Evolutionary conservation across 92 coral and sea anemone genomes (phyloP), one percentile per base, ranked within the genome.

Genomic region (Parazoanthus atlanticus): DNA sequence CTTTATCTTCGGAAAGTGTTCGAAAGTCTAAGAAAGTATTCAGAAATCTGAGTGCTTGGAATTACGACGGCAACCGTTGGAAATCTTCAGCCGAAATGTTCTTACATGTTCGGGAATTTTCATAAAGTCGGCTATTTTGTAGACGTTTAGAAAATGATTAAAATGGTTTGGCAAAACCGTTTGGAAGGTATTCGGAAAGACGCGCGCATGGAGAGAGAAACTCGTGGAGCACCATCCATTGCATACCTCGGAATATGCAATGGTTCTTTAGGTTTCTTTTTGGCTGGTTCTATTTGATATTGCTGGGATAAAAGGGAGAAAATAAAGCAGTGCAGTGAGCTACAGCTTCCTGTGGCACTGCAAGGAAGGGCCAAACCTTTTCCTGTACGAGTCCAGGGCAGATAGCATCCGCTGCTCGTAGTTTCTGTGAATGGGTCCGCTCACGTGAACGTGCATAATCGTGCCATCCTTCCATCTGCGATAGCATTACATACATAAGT

Each of bases 361-460:
- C 12, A 52, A 1, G 3, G 58, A 19, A 52, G 25, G 30, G 15
- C 93, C 21, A n/a, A 28, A 97, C 99, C 99, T 94, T 80, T 97
- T 93, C 85, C 88, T 95, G 86, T 96, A 97, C 3, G 98, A 97
- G 52, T 97, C 99, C 82, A 97, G 85, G 3, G 96, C 91, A 6
- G 99, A 96, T 71, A 93, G 66, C 88, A 97, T 88, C 74, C 98
- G 89, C 46, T 93, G 95, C 85, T 97, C 99, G 34, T 90, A 97
- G 90, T 95, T 97, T 70, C 98, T 94, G 91, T 97, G 99, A 46
- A 97, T 91, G 0, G 98, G 98, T 23, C 98, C 99, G 75, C 99
- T 96, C 41, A 97, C 96, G 61, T 97, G 99, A 0, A 97, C 96
- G 73, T 97, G 99, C 94, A 96, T 94, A 23, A 97, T 92, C 26